Conservation (phyloP, 2,888 invertebrate species). For the Hydrotaea diabolus region DNA sequence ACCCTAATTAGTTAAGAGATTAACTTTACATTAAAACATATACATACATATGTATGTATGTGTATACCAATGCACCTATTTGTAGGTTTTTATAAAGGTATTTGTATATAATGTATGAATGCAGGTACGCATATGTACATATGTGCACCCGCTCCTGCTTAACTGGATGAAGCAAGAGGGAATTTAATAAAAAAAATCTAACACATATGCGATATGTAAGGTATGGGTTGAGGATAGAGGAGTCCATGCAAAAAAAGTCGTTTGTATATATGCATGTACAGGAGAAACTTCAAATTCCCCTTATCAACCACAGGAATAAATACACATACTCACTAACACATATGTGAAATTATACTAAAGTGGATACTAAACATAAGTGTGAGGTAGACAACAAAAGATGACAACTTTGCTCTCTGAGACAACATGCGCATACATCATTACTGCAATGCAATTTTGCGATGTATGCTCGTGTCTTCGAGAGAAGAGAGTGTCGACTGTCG, state of each 20-base stretch:
- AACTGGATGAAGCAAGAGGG: too few relatives aligned
- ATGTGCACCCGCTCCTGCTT: too few relatives aligned
- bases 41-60: slow-evolving; percentile 9
- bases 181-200: too few relatives aligned
- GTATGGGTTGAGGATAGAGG: neutral
- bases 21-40: slow-evolving; percentile 48
- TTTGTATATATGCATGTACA: neutral
- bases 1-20: slow-evolving; percentile 64
- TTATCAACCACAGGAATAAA: neutral
- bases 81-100: slow-evolving; percentile 18
- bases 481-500: neutral
- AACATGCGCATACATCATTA: neutral
- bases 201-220: too few relatives aligned
- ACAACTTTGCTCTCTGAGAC: neutral
- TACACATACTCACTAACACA: neutral
- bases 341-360: neutral
- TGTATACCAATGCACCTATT: slow-evolving; percentile 30
- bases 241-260: neutral
- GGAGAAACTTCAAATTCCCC: neutral
- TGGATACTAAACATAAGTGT: neutral
- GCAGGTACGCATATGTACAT: too few relatives aligned
- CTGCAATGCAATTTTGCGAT: too few relatives aligned
- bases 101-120: too few relatives aligned
- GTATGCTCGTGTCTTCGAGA: neutral
- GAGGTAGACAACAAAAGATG: neutral